These are phyloP conservation scores for Lonchura striata DNA, from an alignment of 2,113 vertebrate species.

Conservation along the genomic window DNA sequence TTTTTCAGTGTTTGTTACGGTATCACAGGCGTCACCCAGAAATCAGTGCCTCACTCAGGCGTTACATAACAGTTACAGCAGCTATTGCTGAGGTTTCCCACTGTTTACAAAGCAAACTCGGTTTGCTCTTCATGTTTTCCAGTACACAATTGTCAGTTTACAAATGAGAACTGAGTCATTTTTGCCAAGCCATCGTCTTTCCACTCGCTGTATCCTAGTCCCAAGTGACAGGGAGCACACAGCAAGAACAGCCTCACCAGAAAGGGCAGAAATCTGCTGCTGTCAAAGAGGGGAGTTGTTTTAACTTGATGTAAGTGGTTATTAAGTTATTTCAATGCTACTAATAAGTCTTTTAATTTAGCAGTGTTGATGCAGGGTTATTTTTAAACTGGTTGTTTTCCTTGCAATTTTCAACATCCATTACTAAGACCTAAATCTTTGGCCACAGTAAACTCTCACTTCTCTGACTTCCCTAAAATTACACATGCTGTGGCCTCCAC, in stretches of 20 bases:
- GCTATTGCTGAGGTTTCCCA: neutral
- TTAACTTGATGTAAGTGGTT: neutral
- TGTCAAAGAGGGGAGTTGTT: neutral
- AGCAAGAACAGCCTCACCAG: neutral
- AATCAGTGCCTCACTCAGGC: neutral
- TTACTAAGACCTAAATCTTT: neutral
- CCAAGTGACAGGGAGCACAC: neutral
- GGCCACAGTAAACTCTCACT: neutral
- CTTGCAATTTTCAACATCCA: neutral
- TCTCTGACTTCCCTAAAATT: neutral
- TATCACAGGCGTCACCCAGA: neutral
- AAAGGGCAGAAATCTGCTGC: neutral
- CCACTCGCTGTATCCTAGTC: neutral
- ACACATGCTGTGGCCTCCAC: no score
- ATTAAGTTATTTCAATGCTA: neutral
- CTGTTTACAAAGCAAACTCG: neutral
- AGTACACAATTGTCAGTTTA: neutral
- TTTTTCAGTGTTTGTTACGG: neutral
- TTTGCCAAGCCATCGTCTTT: neutral
- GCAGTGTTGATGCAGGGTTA: neutral
- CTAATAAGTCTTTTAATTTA: neutral
- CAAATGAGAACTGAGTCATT: constrained; percentile 13
- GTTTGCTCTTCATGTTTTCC: neutral
- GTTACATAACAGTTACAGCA: neutral
- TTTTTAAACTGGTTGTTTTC: neutral